phyloP scores from a whole-genome alignment of 1,140 invertebrate species.

The Anoplophora glabripennis region DNA sequence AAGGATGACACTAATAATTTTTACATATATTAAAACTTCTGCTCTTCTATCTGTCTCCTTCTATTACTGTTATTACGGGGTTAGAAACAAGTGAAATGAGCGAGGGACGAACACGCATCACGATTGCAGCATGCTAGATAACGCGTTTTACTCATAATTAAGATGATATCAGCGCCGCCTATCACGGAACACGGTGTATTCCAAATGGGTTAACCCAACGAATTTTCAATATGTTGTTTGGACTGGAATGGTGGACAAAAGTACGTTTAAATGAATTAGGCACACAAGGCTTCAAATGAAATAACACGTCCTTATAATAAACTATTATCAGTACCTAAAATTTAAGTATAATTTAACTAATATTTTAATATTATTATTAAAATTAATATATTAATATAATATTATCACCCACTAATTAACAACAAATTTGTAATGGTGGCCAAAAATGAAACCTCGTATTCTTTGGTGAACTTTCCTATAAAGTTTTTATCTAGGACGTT shows the following conservation, averaged over 20 bases:
- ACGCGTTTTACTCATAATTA: slow-evolving; percentile 48
- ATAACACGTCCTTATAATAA: no score
- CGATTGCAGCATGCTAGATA: slow-evolving; percentile 41
- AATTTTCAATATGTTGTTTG: slow-evolving; percentile 45
- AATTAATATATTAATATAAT: no score
- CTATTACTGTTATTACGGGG: slow-evolving; percentile 24
- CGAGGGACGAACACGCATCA: slow-evolving; percentile 44
- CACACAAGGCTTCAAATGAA: neutral
- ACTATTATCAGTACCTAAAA: no score
- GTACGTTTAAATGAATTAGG: slow-evolving; percentile 11
- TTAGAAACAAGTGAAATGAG: slow-evolving; percentile 37
- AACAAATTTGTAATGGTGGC: no score
- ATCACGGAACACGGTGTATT: slow-evolving; percentile 39
- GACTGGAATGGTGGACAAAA: slow-evolving; percentile 1
- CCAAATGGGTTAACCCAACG: slow-evolving; percentile 39
- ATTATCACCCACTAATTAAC: no score
- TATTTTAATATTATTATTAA: no score
- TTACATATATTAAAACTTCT: neutral
- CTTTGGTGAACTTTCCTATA: no score
- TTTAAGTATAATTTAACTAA: no score
- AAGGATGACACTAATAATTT: no score
- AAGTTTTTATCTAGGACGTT: no score
- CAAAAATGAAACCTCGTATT: no score
- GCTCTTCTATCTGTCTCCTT: slow-evolving; percentile 4
- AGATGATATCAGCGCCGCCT: slow-evolving; percentile 38